A percentile compares a stretch with the other conserved stretches of the same genome.
phyloP scores from a whole-genome alignment of 2,797 vertebrate species.

The Danio albolineatus region DNA sequence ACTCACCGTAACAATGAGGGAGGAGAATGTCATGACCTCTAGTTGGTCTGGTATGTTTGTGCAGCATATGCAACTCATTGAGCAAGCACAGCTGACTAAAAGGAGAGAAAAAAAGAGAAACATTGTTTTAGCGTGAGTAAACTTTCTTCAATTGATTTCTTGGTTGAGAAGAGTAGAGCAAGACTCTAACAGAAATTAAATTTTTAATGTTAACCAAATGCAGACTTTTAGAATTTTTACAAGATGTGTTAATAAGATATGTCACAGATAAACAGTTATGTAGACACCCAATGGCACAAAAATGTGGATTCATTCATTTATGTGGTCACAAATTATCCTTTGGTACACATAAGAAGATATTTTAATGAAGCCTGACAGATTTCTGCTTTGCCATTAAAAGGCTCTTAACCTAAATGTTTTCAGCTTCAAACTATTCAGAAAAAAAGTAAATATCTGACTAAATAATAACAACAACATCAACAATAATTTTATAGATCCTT shows the following conservation, averaged over 20 bases:
- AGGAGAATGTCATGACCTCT: slow-evolving; percentile 37
- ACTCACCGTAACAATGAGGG: slow-evolving; percentile 32
- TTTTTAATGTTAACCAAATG: too few relatives aligned
- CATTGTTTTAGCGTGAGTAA: neutral
- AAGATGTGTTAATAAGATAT: too few relatives aligned
- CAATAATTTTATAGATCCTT: too few relatives aligned
- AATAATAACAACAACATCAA: too few relatives aligned
- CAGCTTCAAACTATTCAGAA: too few relatives aligned
- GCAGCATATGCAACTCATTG: slow-evolving; percentile 39
- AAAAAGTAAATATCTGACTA: too few relatives aligned
- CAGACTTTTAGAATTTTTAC: too few relatives aligned
- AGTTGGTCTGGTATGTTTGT: slow-evolving; percentile 41
- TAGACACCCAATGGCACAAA: too few relatives aligned
- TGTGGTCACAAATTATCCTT: neutral
- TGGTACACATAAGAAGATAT: neutral
- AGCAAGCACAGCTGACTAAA: slow-evolving; percentile 35
- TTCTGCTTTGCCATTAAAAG: too few relatives aligned
- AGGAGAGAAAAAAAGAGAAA: slow-evolving; percentile 6
- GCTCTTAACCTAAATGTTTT: too few relatives aligned
- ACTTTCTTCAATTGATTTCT: neutral
- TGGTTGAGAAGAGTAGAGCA: neutral
- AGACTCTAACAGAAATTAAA: neutral
- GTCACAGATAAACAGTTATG: too few relatives aligned
- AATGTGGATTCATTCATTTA: neutral
- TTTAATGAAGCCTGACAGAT: too few relatives aligned